phyloP scores from a whole-genome alignment of 2,797 vertebrate species.

The Phrynocephalus guinanensis region DNA sequence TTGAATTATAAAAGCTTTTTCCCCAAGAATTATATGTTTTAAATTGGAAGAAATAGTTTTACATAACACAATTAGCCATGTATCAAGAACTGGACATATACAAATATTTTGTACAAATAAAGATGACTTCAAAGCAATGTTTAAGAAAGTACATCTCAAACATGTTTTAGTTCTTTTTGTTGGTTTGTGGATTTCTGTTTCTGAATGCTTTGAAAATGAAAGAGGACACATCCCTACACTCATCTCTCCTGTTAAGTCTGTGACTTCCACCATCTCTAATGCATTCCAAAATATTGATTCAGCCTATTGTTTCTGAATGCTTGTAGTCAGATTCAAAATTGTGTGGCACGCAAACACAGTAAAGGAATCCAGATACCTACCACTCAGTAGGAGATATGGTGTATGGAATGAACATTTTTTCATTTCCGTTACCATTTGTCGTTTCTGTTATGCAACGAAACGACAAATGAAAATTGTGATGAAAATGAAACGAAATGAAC shows the following conservation, averaged over 20 bases:
- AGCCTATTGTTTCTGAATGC: no score
- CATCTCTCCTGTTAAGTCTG: background rate
- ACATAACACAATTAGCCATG: constrained; percentile 15
- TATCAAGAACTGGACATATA: background rate
- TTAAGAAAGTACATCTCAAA: background rate
- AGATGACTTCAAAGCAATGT: background rate
- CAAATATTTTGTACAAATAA: background rate
- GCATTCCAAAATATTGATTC: no score
- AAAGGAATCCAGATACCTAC: no score
- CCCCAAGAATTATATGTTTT: background rate
- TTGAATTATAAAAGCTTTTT: background rate
- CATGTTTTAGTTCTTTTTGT: background rate
- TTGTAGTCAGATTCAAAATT: no score
- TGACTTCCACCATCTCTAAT: no score
- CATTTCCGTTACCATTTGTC: no score
- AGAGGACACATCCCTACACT: background rate
- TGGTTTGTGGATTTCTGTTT: background rate
- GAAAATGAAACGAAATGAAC: no score
- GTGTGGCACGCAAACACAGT: no score
- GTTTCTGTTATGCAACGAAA: no score
- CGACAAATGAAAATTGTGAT: no score
- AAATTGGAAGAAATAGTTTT: background rate
- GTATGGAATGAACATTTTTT: no score
- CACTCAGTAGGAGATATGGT: no score
- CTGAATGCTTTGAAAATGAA: background rate